Conservation (phyloP, 2,797 vertebrate genomes). For the Sebastes trivittatus region DNA sequence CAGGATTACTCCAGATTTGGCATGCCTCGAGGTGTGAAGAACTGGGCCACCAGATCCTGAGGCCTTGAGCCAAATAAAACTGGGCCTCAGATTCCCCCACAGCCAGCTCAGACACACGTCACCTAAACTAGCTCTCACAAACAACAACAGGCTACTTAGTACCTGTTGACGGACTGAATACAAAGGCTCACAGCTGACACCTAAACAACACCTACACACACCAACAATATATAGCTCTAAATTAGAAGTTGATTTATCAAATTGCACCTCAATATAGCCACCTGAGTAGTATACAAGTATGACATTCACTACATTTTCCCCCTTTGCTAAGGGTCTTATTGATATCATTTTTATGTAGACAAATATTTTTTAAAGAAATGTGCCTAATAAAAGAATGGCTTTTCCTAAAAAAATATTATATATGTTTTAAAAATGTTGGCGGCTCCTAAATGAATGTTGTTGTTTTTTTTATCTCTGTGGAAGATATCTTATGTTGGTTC, state of each 20-base stretch:
- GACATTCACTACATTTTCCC: background rate
- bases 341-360: too few relatives aligned
- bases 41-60: conserved; percentile 48
- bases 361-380: too few relatives aligned
- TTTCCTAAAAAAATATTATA: too few relatives aligned
- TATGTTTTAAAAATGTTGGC: too few relatives aligned
- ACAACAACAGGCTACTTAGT: background rate
- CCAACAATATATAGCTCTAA: background rate
- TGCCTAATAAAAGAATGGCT: too few relatives aligned
- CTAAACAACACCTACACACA: background rate
- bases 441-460: too few relatives aligned
- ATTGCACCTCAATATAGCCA: background rate
- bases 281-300: background rate
- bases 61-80: conserved; percentile 34
- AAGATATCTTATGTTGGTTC: too few relatives aligned
- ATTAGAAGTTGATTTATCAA: background rate
- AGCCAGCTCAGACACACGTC: conserved; percentile 16
- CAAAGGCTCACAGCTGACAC: background rate
- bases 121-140: conserved; percentile 6
- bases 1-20: conserved; percentile 52
- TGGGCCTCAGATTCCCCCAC: conserved; percentile 21
- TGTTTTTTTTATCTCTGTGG: too few relatives aligned
- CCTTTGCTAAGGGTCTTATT: background rate
- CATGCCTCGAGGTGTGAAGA: conserved; percentile 30
- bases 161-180: background rate